Evolutionary conservation across 2,113 vertebrate genomes (phyloP).

Genomic region (Thamnaconus septentrionalis): DNA sequence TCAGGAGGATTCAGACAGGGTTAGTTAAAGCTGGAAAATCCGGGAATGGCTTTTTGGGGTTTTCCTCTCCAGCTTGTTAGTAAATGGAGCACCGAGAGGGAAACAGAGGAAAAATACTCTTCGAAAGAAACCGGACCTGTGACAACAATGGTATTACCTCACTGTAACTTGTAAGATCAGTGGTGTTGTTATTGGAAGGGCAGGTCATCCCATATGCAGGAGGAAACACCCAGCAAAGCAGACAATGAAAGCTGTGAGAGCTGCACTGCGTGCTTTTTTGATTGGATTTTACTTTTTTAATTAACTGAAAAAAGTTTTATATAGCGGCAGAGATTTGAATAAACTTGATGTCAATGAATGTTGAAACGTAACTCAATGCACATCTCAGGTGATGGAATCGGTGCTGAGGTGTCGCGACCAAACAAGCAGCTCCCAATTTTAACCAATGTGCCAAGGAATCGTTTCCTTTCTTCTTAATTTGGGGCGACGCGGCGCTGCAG

Average conservation of each 20-base stretch:
- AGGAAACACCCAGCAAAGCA: slow-evolving; percentile 1
- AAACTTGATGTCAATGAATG: too few species aligned
- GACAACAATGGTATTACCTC: not conserved
- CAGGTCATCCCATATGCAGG: not conserved
- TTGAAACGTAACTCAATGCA: too few species aligned
- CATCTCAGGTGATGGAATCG: too few species aligned
- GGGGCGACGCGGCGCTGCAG: too few species aligned
- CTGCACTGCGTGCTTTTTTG: too few species aligned
- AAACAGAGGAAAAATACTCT: not conserved
- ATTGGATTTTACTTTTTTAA: too few species aligned
- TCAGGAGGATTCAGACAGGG: slow-evolving; percentile 10
- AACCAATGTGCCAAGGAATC: too few species aligned
- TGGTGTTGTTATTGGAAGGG: not conserved
- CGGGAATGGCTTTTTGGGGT: slow-evolving; percentile 17
- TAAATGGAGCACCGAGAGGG: not conserved
- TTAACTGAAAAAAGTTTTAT: too few species aligned
- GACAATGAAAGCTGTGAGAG: not conserved
- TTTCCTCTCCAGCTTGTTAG: slow-evolving; percentile 17
- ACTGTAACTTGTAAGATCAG: not conserved
- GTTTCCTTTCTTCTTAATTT: too few species aligned
- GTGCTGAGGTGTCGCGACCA: too few species aligned
- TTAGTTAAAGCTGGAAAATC: slow-evolving; percentile 37
- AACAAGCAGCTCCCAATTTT: too few species aligned
- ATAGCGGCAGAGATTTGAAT: too few species aligned
- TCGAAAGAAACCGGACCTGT: not conserved